Evolutionary conservation across 1,140 invertebrate genomes (phyloP), one percentile per base, ranked within the genome.

Genomic region (Bursaphelenchus mucronatus): DNA sequence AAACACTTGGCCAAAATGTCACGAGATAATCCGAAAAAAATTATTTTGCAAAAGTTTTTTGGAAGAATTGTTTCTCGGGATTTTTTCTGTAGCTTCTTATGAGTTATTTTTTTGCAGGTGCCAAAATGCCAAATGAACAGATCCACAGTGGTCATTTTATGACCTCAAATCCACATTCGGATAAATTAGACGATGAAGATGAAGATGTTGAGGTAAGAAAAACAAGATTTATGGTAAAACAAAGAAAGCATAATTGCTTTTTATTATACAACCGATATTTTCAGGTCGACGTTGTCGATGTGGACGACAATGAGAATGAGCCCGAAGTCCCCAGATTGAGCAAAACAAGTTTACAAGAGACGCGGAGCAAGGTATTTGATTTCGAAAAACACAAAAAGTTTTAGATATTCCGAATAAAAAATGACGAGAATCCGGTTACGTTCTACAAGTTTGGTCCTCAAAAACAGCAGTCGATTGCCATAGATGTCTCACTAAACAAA

Each of bases 81-180:
- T n/a, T 49, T 49, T n/a, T n/a, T 1, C 19, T 49, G 13, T 49
- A 3, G 13, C 1, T 49, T 49, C 13, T 17, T 15, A 30, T 59
- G 41, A 4, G 15, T 59, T 59, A 17, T 44, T 3, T 46, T 10
- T 44, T 59, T 59, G 5, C 41, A 59, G 64, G 65, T n/a, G 45
- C 13, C 57, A 50, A 51, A 30, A 73, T 70, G 71, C 45, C 78
- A 13, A 78, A 76, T 13, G 79, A 79, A 55, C 75, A 72, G 15
- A 80, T 80, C 17, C 78, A 80, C 50, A 79, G 75, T 63, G 78
- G 79, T 63, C 78, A 81, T 76, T 80, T 80, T 65, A 80, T 81
- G 78, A 79, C 76, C 21, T 81, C 79, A 8, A 81, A 80, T 63
- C 77, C 73, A 3, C 80, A 80, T 63, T 64, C 63, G 6, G 75